Evolutionary conservation across 2,888 invertebrate species (phyloP).

Genomic region (Aspidiotus rigidus): DNA sequence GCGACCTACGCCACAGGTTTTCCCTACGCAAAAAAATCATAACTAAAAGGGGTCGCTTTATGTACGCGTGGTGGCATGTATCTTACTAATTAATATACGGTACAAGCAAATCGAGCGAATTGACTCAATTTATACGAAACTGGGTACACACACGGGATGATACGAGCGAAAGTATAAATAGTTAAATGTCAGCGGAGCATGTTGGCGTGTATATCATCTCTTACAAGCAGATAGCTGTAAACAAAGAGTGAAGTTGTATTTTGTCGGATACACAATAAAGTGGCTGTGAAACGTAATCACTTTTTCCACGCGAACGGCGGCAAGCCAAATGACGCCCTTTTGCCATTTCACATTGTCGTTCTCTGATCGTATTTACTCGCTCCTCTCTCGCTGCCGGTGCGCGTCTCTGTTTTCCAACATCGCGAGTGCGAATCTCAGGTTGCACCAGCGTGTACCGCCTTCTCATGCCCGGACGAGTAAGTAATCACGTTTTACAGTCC

Average conservation of each 20-base stretch:
- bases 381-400: constrained; percentile 7
- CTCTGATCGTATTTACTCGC: constrained; percentile 10
- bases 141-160: too few relatives aligned
- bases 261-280: constrained; percentile 30
- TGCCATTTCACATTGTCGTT: constrained; percentile 3
- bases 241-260: constrained; percentile 24
- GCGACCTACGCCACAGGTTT: too few relatives aligned
- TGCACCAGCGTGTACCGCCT: neutral
- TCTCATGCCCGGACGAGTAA: constrained; percentile 20
- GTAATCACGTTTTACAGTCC: constrained; percentile 28
- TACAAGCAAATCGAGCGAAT: too few relatives aligned
- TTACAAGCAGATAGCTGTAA: constrained; percentile 31
- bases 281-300: constrained; percentile 28
- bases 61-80: too few relatives aligned
- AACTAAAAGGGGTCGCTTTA: too few relatives aligned
- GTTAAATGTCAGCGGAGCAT: neutral
- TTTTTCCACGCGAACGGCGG: constrained; percentile 28
- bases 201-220: constrained; percentile 19
- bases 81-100: too few relatives aligned
- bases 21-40: too few relatives aligned
- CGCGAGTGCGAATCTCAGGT: neutral
- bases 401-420: neutral
- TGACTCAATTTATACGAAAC: too few relatives aligned
- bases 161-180: constrained; percentile 6
- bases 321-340: constrained; percentile 32